Conservation (phyloP, 2,888 invertebrate genomes). For the Perithous albicinctus region DNA sequence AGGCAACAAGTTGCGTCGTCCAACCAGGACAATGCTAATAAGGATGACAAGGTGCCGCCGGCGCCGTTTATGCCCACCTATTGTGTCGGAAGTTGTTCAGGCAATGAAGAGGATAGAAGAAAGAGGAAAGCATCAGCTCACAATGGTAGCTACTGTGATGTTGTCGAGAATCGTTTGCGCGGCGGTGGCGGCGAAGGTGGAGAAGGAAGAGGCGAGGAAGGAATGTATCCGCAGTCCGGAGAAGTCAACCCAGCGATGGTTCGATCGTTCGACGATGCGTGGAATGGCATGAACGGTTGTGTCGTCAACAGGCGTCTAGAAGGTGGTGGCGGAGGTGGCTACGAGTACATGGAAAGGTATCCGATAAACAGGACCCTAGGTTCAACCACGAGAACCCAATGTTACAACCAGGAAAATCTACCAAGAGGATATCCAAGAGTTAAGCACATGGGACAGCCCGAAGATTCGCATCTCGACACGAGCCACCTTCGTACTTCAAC, state of each 20-base stretch:
- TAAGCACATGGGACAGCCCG: neutral
- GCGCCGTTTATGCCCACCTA: conserved; percentile 65
- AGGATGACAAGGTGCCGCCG: conserved; percentile 62
- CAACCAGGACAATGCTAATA: conserved; percentile 59
- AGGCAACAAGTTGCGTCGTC: conserved; percentile 48
- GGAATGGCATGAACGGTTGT: conserved; percentile 49
- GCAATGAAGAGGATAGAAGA: conserved; percentile 15
- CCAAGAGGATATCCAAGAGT: neutral
- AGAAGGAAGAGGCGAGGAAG: conserved; percentile 54
- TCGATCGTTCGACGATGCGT: conserved; percentile 41
- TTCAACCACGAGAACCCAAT: neutral
- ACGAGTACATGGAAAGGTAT: conserved; percentile 45
- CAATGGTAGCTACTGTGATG: conserved; percentile 37
- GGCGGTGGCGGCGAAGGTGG: conserved; percentile 73
- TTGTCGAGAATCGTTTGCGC: conserved; percentile 69
- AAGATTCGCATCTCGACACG: conserved; percentile 48
- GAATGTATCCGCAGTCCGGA: conserved; percentile 52
- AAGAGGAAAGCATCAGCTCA: conserved; percentile 31
- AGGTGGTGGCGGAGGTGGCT: conserved; percentile 67
- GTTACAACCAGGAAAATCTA: conserved; percentile 29
- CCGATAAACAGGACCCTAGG: conserved; percentile 18
- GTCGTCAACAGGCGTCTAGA: conserved; percentile 57
- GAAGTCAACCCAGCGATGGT: conserved; percentile 38
- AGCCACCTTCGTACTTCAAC: neutral
- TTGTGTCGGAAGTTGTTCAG: conserved; percentile 65